These are phyloP conservation scores for Sarotherodon lohbergeri DNA, from an alignment of 2,113 vertebrate genomes.

Conservation along the genomic window DNA sequence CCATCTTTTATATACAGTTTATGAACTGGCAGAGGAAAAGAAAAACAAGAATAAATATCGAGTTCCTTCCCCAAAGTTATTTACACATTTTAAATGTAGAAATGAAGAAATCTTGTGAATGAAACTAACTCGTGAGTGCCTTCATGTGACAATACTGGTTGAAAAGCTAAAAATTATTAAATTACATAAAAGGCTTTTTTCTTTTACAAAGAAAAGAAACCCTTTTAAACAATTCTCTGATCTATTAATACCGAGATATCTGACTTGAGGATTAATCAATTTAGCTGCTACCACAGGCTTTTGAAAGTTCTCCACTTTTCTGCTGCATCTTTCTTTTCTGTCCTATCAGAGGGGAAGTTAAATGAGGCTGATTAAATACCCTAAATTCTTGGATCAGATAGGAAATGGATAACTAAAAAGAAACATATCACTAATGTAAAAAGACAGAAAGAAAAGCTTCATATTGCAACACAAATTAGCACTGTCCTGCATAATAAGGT, in stretches of 20 bases:
- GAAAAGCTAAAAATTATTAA: not conserved
- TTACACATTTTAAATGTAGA: not conserved
- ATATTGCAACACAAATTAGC: not conserved
- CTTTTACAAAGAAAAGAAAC: not conserved
- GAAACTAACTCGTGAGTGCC: not conserved
- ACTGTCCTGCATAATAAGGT: not conserved
- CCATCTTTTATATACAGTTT: not conserved
- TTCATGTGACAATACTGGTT: not conserved
- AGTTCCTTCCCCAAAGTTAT: not conserved
- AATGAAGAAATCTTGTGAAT: not conserved
- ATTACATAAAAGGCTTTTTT: not conserved
- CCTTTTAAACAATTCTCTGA: not conserved
- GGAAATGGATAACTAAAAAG: not conserved
- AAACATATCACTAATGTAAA: not conserved
- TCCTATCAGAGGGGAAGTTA: not conserved
- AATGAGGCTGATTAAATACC: not conserved
- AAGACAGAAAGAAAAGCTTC: not conserved
- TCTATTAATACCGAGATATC: conserved; percentile 34
- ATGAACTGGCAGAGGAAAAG: not conserved
- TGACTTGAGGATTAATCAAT: not conserved
- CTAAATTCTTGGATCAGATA: not conserved
- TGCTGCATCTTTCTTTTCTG: not conserved
- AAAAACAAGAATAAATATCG: not conserved
- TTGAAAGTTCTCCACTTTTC: not conserved
- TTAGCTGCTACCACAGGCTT: not conserved